Conservation (phyloP, 2,888 invertebrate genomes). For the Noctua janthe region DNA sequence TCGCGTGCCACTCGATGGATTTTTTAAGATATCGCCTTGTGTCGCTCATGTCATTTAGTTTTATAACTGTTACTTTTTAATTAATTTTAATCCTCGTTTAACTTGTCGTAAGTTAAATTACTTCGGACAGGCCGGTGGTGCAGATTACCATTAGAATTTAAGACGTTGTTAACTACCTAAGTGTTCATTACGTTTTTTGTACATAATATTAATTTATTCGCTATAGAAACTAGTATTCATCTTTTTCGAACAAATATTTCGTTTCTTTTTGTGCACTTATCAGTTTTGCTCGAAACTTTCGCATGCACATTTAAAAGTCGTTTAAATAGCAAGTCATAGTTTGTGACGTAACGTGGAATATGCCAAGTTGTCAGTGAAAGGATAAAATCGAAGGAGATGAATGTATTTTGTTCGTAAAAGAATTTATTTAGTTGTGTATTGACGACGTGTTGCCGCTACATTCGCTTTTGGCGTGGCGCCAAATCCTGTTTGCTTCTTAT, state of each 20-base stretch:
- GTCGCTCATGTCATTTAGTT: conserved; percentile 43
- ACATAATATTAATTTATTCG: conserved; percentile 55
- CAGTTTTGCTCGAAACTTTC: conserved; percentile 42
- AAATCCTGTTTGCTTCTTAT: background rate
- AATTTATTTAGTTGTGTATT: conserved; percentile 43
- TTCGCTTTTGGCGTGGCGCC: conserved; percentile 26
- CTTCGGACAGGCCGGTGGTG: conserved; percentile 88
- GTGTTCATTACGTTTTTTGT: conserved; percentile 79
- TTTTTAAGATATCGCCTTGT: background rate
- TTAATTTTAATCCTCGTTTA: conserved; percentile 47
- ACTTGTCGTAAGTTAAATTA: conserved; percentile 62
- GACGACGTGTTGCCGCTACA: conserved; percentile 25
- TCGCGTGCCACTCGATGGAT: conserved; percentile 15
- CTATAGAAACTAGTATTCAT: background rate
- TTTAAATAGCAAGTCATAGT: background rate
- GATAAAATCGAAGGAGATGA: conserved; percentile 37
- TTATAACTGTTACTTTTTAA: conserved; percentile 40
- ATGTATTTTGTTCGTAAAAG: conserved; percentile 36
- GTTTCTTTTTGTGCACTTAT: conserved; percentile 9
- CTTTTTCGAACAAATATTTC: conserved; percentile 13
- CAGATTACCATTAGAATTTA: conserved; percentile 89
- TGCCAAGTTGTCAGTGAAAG: conserved; percentile 51
- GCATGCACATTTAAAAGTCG: conserved; percentile 6
- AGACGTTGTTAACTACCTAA: conserved; percentile 81
- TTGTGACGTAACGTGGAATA: conserved; percentile 25